Conservation (phyloP, 2,888 invertebrate species). For the Eupithecia centaureata region DNA sequence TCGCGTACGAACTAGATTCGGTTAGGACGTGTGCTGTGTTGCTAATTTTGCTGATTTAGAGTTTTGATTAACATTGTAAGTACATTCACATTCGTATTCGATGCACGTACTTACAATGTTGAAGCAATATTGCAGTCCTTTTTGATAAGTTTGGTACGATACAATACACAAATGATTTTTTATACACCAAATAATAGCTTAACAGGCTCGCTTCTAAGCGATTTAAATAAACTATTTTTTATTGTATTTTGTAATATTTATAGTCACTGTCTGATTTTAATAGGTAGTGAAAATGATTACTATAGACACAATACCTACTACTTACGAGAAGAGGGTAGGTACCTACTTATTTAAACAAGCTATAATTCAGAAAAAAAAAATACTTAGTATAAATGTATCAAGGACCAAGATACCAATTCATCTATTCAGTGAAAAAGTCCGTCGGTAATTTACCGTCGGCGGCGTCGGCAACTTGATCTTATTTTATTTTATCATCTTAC, state of each 20-base stretch:
- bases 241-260: no score
- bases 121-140: slow-evolving; percentile 4
- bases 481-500: slow-evolving; percentile 9
- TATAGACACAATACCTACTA: neutral
- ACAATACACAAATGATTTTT: no score
- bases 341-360: neutral
- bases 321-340: neutral
- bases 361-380: neutral
- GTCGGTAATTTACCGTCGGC: slow-evolving; percentile 21
- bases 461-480: slow-evolving; percentile 6
- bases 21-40: slow-evolving; percentile 59
- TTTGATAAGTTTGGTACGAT: slow-evolving; percentile 5
- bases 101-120: slow-evolving; percentile 33
- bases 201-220: no score
- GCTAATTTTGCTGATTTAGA: slow-evolving; percentile 43
- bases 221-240: no score
- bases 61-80: slow-evolving; percentile 32
- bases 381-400: neutral
- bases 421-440: neutral
- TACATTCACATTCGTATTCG: slow-evolving; percentile 15
- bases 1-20: slow-evolving; percentile 58
- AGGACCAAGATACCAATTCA: neutral
- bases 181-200: no score
- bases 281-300: no score
- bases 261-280: neutral